Conservation (phyloP, 2,888 invertebrate species). For the Baronia brevicornis region DNA sequence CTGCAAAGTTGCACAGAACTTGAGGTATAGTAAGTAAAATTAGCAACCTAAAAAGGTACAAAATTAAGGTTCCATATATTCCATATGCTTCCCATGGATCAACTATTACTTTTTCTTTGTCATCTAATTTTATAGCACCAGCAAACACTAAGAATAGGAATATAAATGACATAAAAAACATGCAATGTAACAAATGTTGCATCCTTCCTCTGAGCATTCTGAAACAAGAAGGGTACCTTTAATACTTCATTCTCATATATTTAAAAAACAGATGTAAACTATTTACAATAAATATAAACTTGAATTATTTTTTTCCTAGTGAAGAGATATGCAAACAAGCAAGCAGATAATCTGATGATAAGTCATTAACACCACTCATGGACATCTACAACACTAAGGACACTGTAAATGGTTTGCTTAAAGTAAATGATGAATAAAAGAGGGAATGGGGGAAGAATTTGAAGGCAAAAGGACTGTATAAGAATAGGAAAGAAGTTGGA, state of each 20-base stretch:
- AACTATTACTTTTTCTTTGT: conserved; percentile 73
- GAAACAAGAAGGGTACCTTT: conserved; percentile 34
- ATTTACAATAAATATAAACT: too few species aligned
- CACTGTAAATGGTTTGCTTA: too few species aligned
- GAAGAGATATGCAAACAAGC: too few species aligned
- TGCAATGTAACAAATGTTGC: conserved; percentile 89
- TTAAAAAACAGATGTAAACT: neutral
- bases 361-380: too few species aligned
- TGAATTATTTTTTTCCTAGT: too few species aligned
- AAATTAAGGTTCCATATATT: conserved; percentile 79
- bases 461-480: too few species aligned
- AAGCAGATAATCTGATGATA: too few species aligned
- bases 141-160: conserved; percentile 82
- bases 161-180: conserved; percentile 83
- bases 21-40: conserved; percentile 92
- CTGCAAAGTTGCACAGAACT: conserved; percentile 91
- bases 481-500: too few species aligned
- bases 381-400: too few species aligned
- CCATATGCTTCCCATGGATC: conserved; percentile 92
- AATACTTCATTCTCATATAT: neutral
- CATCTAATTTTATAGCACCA: conserved; percentile 77
- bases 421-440: too few species aligned
- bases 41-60: conserved; percentile 86
- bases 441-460: too few species aligned
- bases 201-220: conserved; percentile 79